Percentiles rank a stretch among this genome's conserved stretches.
Evolutionary conservation across 2,888 invertebrate genomes (phyloP).

Genomic region (Drosophila pegasa): DNA sequence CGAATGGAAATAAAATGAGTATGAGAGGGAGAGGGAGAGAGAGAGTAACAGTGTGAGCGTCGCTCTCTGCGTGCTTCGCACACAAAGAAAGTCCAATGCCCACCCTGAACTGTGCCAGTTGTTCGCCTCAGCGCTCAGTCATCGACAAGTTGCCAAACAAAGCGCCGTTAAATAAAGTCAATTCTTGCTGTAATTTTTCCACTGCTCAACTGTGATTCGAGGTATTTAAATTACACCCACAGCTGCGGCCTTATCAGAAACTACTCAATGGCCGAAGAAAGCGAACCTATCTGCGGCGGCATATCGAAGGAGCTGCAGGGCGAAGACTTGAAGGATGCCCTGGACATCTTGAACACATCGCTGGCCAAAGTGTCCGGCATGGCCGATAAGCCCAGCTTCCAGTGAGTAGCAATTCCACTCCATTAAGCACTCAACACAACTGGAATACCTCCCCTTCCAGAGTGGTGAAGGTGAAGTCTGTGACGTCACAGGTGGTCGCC

Average conservation of each 20-base stretch:
- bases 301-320: conserved; percentile 27
- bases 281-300: conserved; percentile 37
- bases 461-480: conserved; percentile 54
- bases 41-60: not conserved
- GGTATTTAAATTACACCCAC: not conserved
- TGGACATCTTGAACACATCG: conserved; percentile 29
- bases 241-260: conserved; percentile 4
- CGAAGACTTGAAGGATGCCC: conserved; percentile 25
- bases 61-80: conserved; percentile 3
- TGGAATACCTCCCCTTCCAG: too few relatives aligned
- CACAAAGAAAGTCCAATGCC: conserved; percentile 37
- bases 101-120: conserved; percentile 17
- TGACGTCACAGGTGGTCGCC: conserved; percentile 54
- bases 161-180: conserved; percentile 26
- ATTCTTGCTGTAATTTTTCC: conserved; percentile 7
- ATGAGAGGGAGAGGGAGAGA: not conserved
- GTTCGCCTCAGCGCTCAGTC: conserved; percentile 36
- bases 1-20: not conserved
- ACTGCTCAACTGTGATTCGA: not conserved
- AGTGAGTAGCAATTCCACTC: conserved; percentile 22
- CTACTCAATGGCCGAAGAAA: conserved; percentile 30
- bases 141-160: conserved; percentile 43
- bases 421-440: not conserved
- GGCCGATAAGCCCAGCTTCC: conserved; percentile 38
- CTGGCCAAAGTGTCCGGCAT: conserved; percentile 28